Conservation (phyloP, 2,888 invertebrate species). For the Bhutanitis thaidina region DNA sequence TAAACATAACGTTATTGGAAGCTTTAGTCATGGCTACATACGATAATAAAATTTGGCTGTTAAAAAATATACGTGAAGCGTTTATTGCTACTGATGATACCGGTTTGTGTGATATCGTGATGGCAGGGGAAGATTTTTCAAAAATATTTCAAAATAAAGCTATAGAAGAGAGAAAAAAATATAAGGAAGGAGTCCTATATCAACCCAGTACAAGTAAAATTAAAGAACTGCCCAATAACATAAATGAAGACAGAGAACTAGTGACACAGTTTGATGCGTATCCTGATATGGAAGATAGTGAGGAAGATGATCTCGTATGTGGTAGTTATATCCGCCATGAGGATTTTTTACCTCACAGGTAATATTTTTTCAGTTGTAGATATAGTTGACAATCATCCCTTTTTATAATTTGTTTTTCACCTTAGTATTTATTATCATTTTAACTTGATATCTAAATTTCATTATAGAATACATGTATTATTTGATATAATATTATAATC, state of each 20-base stretch:
- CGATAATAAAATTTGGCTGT: slow-evolving; percentile 95
- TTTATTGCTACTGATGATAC: slow-evolving; percentile 98
- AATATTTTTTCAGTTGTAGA: slow-evolving; percentile 10
- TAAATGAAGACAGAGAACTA: slow-evolving; percentile 59
- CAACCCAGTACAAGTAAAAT: slow-evolving; percentile 57
- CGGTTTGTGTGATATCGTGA: slow-evolving; percentile 95
- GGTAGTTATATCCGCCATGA: slow-evolving; percentile 86
- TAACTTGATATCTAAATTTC: too few species aligned
- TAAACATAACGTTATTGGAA: background rate
- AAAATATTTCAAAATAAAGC: slow-evolving; percentile 71
- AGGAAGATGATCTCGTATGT: slow-evolving; percentile 85
- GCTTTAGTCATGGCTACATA: slow-evolving; percentile 89
- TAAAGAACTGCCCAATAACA: slow-evolving; percentile 49
- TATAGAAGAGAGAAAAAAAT: slow-evolving; percentile 60
- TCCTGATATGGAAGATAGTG: slow-evolving; percentile 89
- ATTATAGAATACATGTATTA: too few species aligned
- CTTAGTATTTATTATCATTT: too few species aligned
- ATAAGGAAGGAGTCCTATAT: slow-evolving; percentile 47
- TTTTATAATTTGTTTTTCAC: too few species aligned
- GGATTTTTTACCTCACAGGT: slow-evolving; percentile 81
- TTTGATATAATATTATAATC: too few species aligned
- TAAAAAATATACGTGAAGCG: slow-evolving; percentile 95
- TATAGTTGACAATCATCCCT: too few species aligned
- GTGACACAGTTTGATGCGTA: slow-evolving; percentile 83
- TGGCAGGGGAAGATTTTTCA: slow-evolving; percentile 91